Evolutionary conservation across 2,888 invertebrate genomes (phyloP), one percentile per base, ranked within the genome.

Genomic region (Caradrina kadenii): DNA sequence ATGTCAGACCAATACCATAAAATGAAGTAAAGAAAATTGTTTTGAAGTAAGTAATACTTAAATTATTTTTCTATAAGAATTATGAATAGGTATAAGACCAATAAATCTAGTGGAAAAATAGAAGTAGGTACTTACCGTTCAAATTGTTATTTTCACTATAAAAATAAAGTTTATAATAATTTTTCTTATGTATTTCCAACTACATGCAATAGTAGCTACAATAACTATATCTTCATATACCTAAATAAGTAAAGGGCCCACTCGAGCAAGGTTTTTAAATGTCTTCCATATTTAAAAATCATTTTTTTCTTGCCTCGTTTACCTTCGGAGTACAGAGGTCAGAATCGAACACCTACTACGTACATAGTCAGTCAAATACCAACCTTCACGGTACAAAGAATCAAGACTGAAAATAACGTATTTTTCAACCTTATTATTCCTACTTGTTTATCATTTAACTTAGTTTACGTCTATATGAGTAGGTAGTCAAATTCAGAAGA

Each of bases 311-410:
- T 49, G 13, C 3, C 48, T 55, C 6, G 31, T 63, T 72, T 49
- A 42, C 49, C 19, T 63, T 72, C 61, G 21, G 26, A 42, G 17
- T 19, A 6, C 10, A 19, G 22, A 19, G 17, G 31, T 45, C 42
- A 49, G 15, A 35, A 17, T 50, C n/a, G 6, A 71, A 45, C 2
- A 11, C 15, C n/a, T 26, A 58, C 8, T 35, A 8, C 6, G 15
- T 11, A 5, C n/a, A n/a, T n/a, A 59, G 11, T 54, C 45, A 52
- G 31, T 26, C 13, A 50, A 19, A 11, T 39, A 13, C 39, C 56
- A 69, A 70, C 50, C 45, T 48, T 61, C 70, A 48, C 48, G 6
- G 11, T 21, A 48, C 1, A 19, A 53, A 17, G 1, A 15, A 10
- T 67, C 8, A 63, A 63, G 11, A 1, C 5, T 26, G 7, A 26